phyloP scores from a whole-genome alignment of 2,797 vertebrate species.

The Gymnodraco acuticeps region DNA sequence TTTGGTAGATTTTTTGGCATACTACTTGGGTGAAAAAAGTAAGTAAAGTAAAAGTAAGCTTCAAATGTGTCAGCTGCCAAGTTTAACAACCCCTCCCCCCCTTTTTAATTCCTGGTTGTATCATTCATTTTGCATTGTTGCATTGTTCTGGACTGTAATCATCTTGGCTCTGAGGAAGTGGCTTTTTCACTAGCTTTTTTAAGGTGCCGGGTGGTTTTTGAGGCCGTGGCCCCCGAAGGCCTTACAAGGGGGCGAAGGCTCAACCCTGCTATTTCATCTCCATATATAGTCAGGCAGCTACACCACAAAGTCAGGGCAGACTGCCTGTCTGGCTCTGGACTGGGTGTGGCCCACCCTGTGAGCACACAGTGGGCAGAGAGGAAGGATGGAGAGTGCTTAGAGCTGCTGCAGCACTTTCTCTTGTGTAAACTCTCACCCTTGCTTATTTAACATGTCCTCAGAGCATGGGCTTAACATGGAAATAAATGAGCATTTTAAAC shows the following conservation, averaged over 20 bases:
- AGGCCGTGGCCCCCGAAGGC: conserved; percentile 71
- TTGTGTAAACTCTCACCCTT: conserved; percentile 52
- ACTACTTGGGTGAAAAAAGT: not conserved
- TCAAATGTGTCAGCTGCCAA: conserved; percentile 49
- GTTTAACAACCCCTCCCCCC: conserved; percentile 33
- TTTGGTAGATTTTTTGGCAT: conserved; percentile 36
- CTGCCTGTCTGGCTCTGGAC: conserved; percentile 81
- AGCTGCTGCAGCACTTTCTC: conserved; percentile 51
- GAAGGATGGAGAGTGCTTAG: conserved; percentile 42
- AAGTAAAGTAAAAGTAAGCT: conserved; percentile 19
- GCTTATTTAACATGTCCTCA: conserved; percentile 41
- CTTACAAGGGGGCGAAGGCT: conserved; percentile 76
- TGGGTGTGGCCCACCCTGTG: conserved; percentile 76
- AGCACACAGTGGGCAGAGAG: conserved; percentile 57
- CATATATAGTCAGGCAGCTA: conserved; percentile 86
- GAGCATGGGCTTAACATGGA: conserved; percentile 35
- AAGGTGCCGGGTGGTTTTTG: conserved; percentile 73
- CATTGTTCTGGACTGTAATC: conserved; percentile 75
- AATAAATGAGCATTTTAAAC: conserved; percentile 33
- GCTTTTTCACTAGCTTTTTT: conserved; percentile 80
- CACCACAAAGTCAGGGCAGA: conserved; percentile 81
- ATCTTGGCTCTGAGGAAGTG: conserved; percentile 72
- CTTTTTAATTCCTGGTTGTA: conserved; percentile 45
- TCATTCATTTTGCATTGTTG: conserved; percentile 55
- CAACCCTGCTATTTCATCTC: conserved; percentile 82